Base-by-base conservation (phyloP, 1,140 invertebrate species). In the Ephestia elutella region DNA sequence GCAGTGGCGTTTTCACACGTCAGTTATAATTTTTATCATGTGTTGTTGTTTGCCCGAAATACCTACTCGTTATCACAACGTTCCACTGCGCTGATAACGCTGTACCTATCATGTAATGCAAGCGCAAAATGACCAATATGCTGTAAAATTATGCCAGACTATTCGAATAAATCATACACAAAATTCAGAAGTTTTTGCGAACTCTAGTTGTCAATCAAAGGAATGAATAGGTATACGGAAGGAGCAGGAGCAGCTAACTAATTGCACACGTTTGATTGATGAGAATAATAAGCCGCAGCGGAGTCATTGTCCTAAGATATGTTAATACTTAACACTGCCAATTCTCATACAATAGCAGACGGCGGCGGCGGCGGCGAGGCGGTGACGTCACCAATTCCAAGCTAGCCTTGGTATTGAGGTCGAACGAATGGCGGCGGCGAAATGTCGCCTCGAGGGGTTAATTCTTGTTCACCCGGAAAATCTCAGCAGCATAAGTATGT, bases 351-450 rank as follows among this genome's bases (percentile, higher is more conserved):
- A 85, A 83, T 84, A 72, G 73, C 70, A 74, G 73, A 76, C 73
- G 73, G 61, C 68, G 69, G 55, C 56, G 56, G 21, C 21, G 21
- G 66, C 62, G 67, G 67, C 66, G 71, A 68, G 70, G 66, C 68
- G 68, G 62, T 86, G 82, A 87, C 82, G 85, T 85, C 85, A 86
- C 67, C 59, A 35, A 60, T 55, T 77, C 62, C 66, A 76, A 71
- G 64, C 72, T 75, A 86, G 80, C 80, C 80, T 83, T 82, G 81
- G 69, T 76, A 81, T 81, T 78, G 80, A 86, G 80, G 82, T 86
- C 77, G 77, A 32, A 65, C 71, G 77, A 81, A 75, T 70, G 73
- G 70, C 71, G 77, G 70, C 79, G 77, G 71, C 74, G 65, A 80
- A 81, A 78, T 73, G 73, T 79, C 76, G 71, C 69, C 75, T 73